A percentile compares a stretch with the other conserved stretches of the same genome.
Conservation (phyloP, 2,113 vertebrate genomes). For the Ctenomys sociabilis region DNA sequence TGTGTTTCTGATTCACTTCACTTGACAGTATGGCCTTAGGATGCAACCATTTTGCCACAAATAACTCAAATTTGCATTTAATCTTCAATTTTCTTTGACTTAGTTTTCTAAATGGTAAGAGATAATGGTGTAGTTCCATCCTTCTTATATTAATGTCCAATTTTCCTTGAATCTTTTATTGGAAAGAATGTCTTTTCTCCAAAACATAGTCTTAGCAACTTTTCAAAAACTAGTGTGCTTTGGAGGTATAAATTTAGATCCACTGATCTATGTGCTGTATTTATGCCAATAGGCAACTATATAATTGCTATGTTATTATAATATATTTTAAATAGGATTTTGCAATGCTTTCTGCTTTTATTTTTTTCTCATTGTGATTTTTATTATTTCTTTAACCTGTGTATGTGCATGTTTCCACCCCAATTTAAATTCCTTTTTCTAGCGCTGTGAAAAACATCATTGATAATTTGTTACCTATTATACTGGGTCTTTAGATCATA, state of each 20-base stretch:
- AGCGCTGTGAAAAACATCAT: background rate
- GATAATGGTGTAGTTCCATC: background rate
- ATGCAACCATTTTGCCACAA: background rate
- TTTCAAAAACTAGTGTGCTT: background rate
- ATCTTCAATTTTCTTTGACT: background rate
- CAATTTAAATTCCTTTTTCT: background rate
- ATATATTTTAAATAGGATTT: background rate
- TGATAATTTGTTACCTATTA: background rate
- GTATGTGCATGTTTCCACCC: background rate
- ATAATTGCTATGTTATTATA: background rate
- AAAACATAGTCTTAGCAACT: background rate
- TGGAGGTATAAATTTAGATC: background rate
- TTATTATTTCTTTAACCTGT: background rate
- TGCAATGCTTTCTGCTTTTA: background rate
- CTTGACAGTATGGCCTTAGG: background rate
- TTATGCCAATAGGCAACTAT: background rate
- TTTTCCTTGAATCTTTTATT: background rate
- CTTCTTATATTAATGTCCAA: background rate
- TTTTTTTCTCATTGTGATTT: background rate
- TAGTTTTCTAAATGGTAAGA: background rate
- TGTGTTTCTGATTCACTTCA: background rate
- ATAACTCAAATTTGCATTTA: background rate
- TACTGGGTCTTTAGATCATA: background rate
- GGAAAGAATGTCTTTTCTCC: background rate
- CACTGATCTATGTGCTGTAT: background rate